Percentiles rank a stretch among this genome's conserved stretches.
Evolutionary conservation across 2,113 vertebrate genomes (phyloP).

Genomic region (Dromiciops gliroides): DNA sequence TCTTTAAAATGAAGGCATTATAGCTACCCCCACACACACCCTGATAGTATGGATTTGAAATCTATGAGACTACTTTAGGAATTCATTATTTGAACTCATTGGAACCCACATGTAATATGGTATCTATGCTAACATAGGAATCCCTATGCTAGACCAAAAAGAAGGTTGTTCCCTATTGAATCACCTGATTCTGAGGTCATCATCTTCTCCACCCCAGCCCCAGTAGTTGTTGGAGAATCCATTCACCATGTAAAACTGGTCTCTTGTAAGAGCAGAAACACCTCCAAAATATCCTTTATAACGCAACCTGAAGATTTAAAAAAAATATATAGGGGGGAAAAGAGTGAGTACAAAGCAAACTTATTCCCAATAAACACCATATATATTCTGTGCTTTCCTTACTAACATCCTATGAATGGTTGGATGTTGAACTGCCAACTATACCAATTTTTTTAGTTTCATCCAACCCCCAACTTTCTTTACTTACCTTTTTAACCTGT

Average conservation of each 20-base stretch:
- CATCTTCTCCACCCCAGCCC: slow-evolving; percentile 99
- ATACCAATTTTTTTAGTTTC: background rate
- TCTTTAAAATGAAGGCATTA: background rate
- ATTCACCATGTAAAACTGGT: slow-evolving; percentile 94
- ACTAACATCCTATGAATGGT: background rate
- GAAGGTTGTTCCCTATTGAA: slow-evolving; percentile 46
- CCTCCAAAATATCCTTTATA: slow-evolving; percentile 97
- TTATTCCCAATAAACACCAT: background rate
- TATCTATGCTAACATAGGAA: background rate
- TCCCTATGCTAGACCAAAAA: slow-evolving; percentile 30
- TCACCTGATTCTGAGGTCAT: slow-evolving; percentile 96
- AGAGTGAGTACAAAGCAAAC: background rate
- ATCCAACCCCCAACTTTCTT: background rate
- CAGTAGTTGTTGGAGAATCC: slow-evolving; percentile 98
- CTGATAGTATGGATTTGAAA: background rate
- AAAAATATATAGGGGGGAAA: slow-evolving; percentile 26
- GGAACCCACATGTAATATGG: background rate
- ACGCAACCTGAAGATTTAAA: slow-evolving; percentile 85
- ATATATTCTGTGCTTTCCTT: background rate
- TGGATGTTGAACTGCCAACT: background rate
- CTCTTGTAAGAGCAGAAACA: slow-evolving; percentile 93
- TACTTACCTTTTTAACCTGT: background rate
- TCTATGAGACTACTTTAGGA: background rate
- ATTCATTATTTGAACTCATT: background rate
- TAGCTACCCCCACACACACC: no score